Base-by-base conservation (phyloP, 2,888 invertebrate species). In the Bellardia pandia region DNA sequence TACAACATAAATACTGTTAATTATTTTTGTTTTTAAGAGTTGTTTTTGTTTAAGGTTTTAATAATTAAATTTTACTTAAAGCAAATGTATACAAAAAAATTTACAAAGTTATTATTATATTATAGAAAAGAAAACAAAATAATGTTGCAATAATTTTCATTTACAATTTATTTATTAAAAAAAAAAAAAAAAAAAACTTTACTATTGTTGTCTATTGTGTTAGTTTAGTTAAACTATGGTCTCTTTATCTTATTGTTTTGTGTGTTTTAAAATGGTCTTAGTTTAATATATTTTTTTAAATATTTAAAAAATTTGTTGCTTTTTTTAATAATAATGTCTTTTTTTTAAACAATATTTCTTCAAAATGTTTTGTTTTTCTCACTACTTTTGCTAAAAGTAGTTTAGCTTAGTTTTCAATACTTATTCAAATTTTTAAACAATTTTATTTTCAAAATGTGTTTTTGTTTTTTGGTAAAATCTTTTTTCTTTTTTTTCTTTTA, bases 1-100 rank as follows among this genome's bases (percentile, higher is more conserved):
- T 85, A 85, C 85, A 85, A 85, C 53, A 68, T 60, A 85, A 85
- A 85, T 85, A 85, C 84, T 85, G 84, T 80, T 79, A 56, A 77
- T 58, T 66, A 14, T 62, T 16, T 76, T 23, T 40, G 53, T 75
- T 68, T 71, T 62, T 23, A 48, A 68, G 76, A 8, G 3, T 14
- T 13, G 8, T 85, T 81, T 86, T 88, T 86, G 71, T 79, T 83
- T 88, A 82, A 79, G 82, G 68, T 58, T 30, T 62, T n/a, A 14
- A 68, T n/a, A 48, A 45, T 48, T 75, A 23, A 64, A 51, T 45
- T 51, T 62, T 37, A 69, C 77, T 68, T 77, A 60, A 71, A 11
- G 56, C 48, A 23, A 9, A 74, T 13, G 9, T 33, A 68, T 66
- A 77, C 77, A 68, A 30, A 51, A 64, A 60, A 75, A 48, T 16